Conservation (phyloP, 2,797 vertebrate genomes). For the Hipposideros larvatus region DNA sequence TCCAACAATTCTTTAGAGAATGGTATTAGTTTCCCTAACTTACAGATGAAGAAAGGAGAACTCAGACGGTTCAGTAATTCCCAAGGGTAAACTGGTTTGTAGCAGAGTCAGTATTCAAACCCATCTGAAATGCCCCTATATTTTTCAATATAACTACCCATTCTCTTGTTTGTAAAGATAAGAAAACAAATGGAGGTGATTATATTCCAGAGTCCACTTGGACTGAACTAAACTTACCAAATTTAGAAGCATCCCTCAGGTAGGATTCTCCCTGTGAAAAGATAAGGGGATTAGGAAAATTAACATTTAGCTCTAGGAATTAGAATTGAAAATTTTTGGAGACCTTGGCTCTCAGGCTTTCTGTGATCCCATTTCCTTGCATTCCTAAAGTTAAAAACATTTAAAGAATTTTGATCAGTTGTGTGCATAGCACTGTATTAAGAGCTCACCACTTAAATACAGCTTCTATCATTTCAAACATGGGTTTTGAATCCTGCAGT, state of each 20-base stretch:
- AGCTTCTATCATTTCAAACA: not conserved
- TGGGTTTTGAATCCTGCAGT: not conserved
- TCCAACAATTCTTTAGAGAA: constrained; percentile 32
- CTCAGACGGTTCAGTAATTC: constrained; percentile 51
- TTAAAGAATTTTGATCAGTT: constrained; percentile 47
- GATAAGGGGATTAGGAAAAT: constrained; percentile 43
- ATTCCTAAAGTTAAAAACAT: constrained; percentile 59
- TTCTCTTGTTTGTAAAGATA: constrained; percentile 52
- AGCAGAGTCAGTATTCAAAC: constrained; percentile 43
- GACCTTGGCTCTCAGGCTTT: constrained; percentile 38
- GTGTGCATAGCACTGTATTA: not conserved
- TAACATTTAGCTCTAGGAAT: constrained; percentile 58
- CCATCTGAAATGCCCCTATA: not conserved
- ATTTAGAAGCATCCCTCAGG: constrained; percentile 55
- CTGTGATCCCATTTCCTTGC: constrained; percentile 7
- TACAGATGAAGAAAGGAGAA: constrained; percentile 40
- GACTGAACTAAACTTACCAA: constrained; percentile 50
- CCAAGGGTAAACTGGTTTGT: not conserved
- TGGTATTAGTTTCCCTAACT: constrained; percentile 40
- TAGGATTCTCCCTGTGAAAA: constrained; percentile 61
- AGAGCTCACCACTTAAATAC: constrained; percentile 21
- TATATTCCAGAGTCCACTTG: constrained; percentile 43
- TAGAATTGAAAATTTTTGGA: constrained; percentile 15
- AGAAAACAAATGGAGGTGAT: constrained; percentile 23
- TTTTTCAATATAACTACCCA: constrained; percentile 22